Evolutionary conservation across 2,113 vertebrate genomes (phyloP).

Genomic region (Cheirogaleus medius): DNA sequence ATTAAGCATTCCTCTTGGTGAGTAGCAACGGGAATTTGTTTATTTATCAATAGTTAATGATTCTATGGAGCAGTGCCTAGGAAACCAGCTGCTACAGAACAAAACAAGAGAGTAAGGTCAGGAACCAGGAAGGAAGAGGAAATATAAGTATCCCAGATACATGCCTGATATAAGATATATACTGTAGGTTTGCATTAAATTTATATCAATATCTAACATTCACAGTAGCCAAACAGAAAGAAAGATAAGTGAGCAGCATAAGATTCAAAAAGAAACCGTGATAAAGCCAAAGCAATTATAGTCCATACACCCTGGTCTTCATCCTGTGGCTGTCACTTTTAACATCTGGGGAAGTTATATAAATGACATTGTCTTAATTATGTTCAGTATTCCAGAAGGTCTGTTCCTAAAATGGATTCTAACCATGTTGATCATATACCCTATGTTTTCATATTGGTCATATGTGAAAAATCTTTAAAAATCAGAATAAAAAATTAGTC

Average conservation of each 20-base stretch:
- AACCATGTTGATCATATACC: not conserved
- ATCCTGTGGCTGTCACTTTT: not conserved
- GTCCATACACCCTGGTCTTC: not conserved
- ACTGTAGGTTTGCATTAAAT: not conserved
- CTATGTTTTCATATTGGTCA: not conserved
- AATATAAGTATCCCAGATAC: not conserved
- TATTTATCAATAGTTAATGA: slow-evolving; percentile 34
- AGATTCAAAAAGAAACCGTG: not conserved
- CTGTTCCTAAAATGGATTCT: not conserved
- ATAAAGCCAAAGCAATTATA: not conserved
- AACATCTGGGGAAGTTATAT: not conserved
- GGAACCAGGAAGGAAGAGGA: not conserved
- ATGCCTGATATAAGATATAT: not conserved
- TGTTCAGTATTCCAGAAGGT: not conserved
- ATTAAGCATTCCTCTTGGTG: not conserved
- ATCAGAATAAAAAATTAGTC: not conserved
- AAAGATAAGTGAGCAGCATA: not conserved
- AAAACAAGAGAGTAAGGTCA: not conserved
- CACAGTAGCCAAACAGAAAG: not conserved
- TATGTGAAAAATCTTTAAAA: not conserved
- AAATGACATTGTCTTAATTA: not conserved
- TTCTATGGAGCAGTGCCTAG: not conserved
- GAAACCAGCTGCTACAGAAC: not conserved
- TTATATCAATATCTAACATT: not conserved
- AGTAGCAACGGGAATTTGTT: slow-evolving; percentile 34